Base-by-base conservation (phyloP, 1,140 invertebrate genomes). In the Protaetia brevitarsis region DNA sequence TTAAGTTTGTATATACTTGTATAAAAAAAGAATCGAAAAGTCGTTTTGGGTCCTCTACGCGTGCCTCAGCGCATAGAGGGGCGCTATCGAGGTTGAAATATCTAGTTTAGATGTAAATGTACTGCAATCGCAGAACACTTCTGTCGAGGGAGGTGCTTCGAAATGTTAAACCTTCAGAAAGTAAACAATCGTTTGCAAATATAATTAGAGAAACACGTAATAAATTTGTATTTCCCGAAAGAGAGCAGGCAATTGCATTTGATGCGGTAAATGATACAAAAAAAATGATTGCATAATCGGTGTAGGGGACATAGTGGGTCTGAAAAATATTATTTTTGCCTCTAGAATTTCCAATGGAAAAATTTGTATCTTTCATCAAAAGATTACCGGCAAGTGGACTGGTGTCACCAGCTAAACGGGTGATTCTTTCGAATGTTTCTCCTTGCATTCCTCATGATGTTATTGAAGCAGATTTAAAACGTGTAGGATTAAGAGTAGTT, bases 341-440 rank as follows among this genome's bases (percentile, higher is more conserved):
- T 59, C 64, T 36, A 26, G 56, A 37, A 61, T 65, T n/a, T 65
- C 64, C 2, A 65, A 56, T 51, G 95, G 83, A 23, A 57, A 3
- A 57, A 57, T 57, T 28, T 57, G 51, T 57, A 57, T 57, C 51
- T 57, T 2, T 26, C 19, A 2, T 57, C 51, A 4, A 57, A 57
- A 21, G 19, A 23, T 3, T 57, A 7, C 4, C 3, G 6, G 51
- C 51, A 26, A 13, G 51, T 57, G 26, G 19, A 57, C 26, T 57
- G 26, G 37, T 66, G 6, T 63, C 65, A 56, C 3, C 65, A 26
- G 34, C 23, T 3, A 51, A 45, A 63, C 27, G 65, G 31, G 16
- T 66, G 5, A 30, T 63, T 19, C 27, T 66, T 19, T 66, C 56
- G n/a, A 66, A 66, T 60, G 56, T 66, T 19, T 66, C 45, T 0